These are phyloP conservation scores for Amorpha juglandis DNA, from an alignment of 2,888 invertebrate species.

Conservation along the genomic window DNA sequence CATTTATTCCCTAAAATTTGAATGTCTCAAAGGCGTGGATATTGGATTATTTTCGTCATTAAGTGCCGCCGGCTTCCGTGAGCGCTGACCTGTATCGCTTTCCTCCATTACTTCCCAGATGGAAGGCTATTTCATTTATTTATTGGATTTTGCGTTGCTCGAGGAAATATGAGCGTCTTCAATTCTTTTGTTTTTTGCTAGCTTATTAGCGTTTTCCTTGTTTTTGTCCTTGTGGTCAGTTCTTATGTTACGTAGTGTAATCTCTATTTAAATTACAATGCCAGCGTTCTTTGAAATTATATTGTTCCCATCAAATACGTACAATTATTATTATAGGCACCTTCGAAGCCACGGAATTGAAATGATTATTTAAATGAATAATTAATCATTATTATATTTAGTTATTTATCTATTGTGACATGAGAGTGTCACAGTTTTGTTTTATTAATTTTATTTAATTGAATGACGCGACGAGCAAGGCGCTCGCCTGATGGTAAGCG, in stretches of 20 bases:
- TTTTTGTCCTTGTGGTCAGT: neutral
- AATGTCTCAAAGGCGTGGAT: constrained; percentile 11
- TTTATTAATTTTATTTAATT: no score
- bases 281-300: no score
- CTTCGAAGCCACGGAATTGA: no score
- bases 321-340: no score
- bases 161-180: constrained; percentile 19
- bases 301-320: no score
- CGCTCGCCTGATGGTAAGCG: no score
- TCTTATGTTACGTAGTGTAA: neutral
- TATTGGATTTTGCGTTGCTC: constrained; percentile 12
- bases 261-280: neutral
- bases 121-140: constrained; percentile 10
- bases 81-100: constrained; percentile 21
- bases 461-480: no score
- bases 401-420: no score
- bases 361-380: no score
- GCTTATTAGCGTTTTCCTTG: neutral
- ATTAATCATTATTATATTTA: no score
- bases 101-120: constrained; percentile 16
- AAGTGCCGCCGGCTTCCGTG: constrained; percentile 10
- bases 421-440: no score
- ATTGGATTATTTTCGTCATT: constrained; percentile 18
- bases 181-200: neutral
- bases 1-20: constrained; percentile 8